Base-by-base conservation (phyloP, 2,797 vertebrate genomes). In the Paedocypris micromegethes region DNA sequence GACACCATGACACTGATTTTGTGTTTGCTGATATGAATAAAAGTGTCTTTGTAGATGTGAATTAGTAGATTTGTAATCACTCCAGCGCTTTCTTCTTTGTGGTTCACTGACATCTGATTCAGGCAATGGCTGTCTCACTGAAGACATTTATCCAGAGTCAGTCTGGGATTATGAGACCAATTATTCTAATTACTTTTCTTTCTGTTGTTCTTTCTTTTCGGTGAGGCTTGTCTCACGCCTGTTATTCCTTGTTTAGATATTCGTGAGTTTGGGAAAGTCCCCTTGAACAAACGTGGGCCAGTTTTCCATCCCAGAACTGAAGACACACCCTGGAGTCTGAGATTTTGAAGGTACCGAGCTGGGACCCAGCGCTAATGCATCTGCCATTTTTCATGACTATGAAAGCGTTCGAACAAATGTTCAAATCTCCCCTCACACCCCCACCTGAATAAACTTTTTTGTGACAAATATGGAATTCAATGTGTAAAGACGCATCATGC, bases 131-230 rank as follows among this genome's bases (percentile, higher is more conserved):
- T 44, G 57, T 61, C 55, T 58, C 57, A 43, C 55, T 63, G 47
- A 64, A 73, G 43, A 44, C 9, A 9, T 70, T 75, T 88, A 84
- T 83, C 77, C 75, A 86, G 83, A 86, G 82, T 83, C 75, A 80
- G 84, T 89, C 85, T 87, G 80, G 84, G 85, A 88, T 86, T 84
- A 85, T 70, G 87, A 88, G 85, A 88, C 86, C 83, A 91, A 88
- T 90, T 88, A 87, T 82, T 78, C 79, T 86, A 86, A 88, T 88
- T 84, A 82, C 86, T 83, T 84, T 84, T 66, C 74, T 82, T 84
- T 51, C 9, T 45, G 49, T 62, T 55, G 55, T 64, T 75, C 78
- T 83, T 86, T 70, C 45, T 58, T 43, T 45, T 77, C 79, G 59
- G 78, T 72, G 74, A 53, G 48, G 81, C 77, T 64, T 64, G 55